phyloP scores from a whole-genome alignment of 2,113 vertebrate species.

The Copsychus sechellarum region DNA sequence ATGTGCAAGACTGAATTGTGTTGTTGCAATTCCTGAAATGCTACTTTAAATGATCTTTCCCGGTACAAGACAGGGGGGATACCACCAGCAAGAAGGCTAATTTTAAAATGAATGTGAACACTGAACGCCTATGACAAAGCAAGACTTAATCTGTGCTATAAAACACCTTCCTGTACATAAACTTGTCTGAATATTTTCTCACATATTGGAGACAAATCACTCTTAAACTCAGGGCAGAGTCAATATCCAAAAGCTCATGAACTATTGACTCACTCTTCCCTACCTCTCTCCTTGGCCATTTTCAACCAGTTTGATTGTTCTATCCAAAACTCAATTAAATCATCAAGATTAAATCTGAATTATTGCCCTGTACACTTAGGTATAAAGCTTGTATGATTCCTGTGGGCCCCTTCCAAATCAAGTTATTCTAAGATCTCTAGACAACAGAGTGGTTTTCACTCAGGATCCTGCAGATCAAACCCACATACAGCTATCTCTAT shows the following conservation, averaged over 20 bases:
- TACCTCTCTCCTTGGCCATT: background rate
- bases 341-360: background rate
- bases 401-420: background rate
- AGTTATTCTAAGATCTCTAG: background rate
- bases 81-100: background rate
- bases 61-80: background rate
- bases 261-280: accelerated
- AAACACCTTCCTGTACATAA: background rate
- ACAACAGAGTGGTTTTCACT: background rate
- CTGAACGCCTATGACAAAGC: background rate
- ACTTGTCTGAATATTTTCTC: background rate
- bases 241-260: background rate
- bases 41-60: background rate
- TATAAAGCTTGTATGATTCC: background rate
- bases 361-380: background rate
- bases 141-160: background rate
- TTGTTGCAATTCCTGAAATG: background rate
- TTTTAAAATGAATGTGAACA: background rate
- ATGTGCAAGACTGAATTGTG: background rate
- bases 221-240: background rate
- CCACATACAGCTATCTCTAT: background rate
- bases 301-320: background rate
- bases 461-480: background rate
- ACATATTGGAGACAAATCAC: background rate
- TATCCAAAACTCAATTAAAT: background rate